Evolutionary conservation across 1,140 invertebrate genomes (phyloP), one percentile per base, ranked within the genome.

Genomic region (Zaprionus camerounensis): DNA sequence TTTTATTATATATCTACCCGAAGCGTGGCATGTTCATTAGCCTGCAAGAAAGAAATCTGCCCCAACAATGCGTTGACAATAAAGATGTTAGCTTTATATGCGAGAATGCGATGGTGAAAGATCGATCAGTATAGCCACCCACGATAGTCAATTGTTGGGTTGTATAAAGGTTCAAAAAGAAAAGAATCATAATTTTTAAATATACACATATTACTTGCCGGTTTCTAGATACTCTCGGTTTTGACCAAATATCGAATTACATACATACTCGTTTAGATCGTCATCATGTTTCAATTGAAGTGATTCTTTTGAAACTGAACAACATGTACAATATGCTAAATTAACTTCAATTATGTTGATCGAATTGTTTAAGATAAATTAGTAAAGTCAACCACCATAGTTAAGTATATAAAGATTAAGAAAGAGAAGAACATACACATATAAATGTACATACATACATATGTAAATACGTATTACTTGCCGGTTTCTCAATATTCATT

Each of bases 21-120:
- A 44, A 69, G 62, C 84, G 84, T 87, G 83, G 57, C 49, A 36
- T 28, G 63, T 80, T 87, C 57, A 81, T 88, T 88, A 88, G 28
- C 24, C n/a, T 3, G 1, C 2, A 53, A 65, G 67, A 86, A 80
- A 86, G 83, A 61, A 77, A 80, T 66, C 76, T 12, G 51, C 36
- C 58, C 41, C 24, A 53, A 2, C 17, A 68, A 41, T 26, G 13
- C 22, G n/a, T 57, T 24, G 26, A 55, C 57, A 72, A 73, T 70
- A 36, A 74, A 86, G 70, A 66, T 70, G 20, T 71, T 24, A 71
- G 4, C 17, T 58, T 65, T 55, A 17, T 12, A 22, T 44, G 59
- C 38, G 31, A 41, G 9, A 61, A 38, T 0, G 24, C 20, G 9
- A 34, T 49, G 49, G 24, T 15, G 31, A n/a, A 12, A 13, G n/a